Conservation (phyloP, 2,797 vertebrate species). For the Gymnoscopelus braueri region DNA sequence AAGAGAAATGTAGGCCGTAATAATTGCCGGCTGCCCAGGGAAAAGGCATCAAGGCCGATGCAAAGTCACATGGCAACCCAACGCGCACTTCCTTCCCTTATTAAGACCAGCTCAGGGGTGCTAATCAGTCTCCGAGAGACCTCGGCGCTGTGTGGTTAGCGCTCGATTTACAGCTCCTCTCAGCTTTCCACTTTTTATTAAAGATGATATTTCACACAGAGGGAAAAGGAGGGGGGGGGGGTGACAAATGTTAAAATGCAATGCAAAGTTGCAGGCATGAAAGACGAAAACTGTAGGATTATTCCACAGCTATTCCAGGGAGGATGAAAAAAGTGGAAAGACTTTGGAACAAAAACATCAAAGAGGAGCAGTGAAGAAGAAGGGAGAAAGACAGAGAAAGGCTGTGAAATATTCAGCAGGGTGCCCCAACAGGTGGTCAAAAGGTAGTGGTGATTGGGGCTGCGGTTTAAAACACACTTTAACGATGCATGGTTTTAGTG, state of each 20-base stretch:
- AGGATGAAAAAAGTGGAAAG: conserved; percentile 82
- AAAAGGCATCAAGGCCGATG: conserved; percentile 89
- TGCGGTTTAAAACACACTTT: conserved; percentile 83
- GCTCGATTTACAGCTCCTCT: conserved; percentile 90
- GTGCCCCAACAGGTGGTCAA: conserved; percentile 89
- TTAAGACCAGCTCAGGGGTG: conserved; percentile 85
- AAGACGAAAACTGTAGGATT: conserved; percentile 87
- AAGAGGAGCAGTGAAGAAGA: conserved; percentile 79
- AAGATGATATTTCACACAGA: conserved; percentile 93
- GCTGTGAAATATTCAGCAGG: conserved; percentile 88
- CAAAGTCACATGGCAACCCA: conserved; percentile 77
- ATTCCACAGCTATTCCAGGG: conserved; percentile 86
- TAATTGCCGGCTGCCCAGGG: conserved; percentile 89
- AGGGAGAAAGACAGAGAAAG: conserved; percentile 74
- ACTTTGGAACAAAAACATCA: conserved; percentile 92
- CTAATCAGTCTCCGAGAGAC: conserved; percentile 99
- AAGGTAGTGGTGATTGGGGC: conserved; percentile 74
- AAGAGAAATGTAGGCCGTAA: conserved; percentile 83
- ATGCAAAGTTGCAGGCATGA: conserved; percentile 94
- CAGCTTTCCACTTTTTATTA: conserved; percentile 89
- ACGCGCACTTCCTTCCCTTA: conserved; percentile 91
- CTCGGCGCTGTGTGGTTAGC: conserved; percentile 89
- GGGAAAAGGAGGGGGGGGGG: conserved; percentile 71
- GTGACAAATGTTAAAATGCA: conserved; percentile 95
- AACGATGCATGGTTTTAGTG: conserved; percentile 79